Evolutionary conservation across 2,797 vertebrate species (phyloP).

Genomic region (Apogon talboti): DNA sequence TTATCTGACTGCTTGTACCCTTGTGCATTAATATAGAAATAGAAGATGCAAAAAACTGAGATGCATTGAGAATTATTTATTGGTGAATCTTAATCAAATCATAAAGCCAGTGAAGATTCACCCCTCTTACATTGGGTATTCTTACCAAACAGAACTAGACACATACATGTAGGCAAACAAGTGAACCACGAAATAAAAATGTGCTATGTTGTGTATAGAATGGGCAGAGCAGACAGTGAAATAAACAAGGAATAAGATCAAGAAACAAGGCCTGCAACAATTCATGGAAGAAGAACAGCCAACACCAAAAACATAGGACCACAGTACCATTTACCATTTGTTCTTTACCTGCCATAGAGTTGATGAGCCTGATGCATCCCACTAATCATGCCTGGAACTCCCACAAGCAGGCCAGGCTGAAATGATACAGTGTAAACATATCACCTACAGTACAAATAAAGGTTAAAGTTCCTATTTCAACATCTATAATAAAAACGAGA

Average conservation of each 20-base stretch:
- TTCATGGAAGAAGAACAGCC: neutral
- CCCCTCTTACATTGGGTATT: neutral
- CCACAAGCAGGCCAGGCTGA: slow-evolving; percentile 93
- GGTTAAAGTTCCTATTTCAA: neutral
- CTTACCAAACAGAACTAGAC: neutral
- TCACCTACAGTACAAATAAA: neutral
- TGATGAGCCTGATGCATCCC: slow-evolving; percentile 93
- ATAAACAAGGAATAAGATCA: slow-evolving; percentile 1
- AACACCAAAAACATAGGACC: neutral
- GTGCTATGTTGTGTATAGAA: neutral
- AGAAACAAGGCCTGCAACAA: neutral
- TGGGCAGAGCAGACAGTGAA: neutral
- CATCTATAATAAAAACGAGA: neutral
- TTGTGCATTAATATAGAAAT: too few relatives aligned
- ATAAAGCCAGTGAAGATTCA: too few relatives aligned
- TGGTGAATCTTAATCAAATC: too few relatives aligned
- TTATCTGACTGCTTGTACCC: too few relatives aligned
- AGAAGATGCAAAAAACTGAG: too few relatives aligned
- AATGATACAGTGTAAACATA: slow-evolving; percentile 30
- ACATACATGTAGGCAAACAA: neutral
- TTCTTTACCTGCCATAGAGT: slow-evolving; percentile 91
- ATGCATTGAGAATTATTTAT: too few relatives aligned
- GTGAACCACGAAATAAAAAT: neutral
- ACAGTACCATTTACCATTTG: neutral
- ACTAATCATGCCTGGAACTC: slow-evolving; percentile 94